These are phyloP conservation scores for Ceuthmochares aereus DNA, from an alignment of 2,113 vertebrate genomes.

Conservation along the genomic window DNA sequence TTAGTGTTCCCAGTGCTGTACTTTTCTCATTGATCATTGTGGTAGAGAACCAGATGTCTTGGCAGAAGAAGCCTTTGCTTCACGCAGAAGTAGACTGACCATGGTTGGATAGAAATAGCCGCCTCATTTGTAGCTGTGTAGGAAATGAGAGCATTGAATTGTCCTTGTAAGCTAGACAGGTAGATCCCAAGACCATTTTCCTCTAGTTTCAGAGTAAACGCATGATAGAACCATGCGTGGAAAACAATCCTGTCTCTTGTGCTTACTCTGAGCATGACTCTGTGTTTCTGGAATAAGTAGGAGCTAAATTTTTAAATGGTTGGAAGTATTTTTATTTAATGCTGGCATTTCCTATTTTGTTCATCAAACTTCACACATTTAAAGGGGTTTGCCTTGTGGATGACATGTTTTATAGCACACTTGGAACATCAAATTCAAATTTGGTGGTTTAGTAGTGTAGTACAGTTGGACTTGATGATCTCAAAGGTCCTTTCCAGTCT, in stretches of 20 bases:
- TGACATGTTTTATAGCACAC: background rate
- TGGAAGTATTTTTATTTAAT: background rate
- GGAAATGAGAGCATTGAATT: background rate
- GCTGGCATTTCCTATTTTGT: background rate
- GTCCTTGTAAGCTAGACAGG: background rate
- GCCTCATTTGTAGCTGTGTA: background rate
- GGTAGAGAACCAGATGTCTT: constrained; percentile 3
- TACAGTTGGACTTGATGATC: no score
- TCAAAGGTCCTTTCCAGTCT: no score
- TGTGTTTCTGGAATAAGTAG: background rate
- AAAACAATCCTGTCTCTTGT: background rate
- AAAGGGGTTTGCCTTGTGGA: background rate
- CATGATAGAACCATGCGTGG: background rate
- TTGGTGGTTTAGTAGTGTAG: no score
- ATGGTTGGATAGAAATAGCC: background rate
- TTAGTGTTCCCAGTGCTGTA: background rate
- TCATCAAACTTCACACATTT: background rate
- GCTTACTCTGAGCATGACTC: background rate
- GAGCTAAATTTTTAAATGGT: background rate
- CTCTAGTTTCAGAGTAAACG: background rate
- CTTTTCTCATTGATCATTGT: background rate
- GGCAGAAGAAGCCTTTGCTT: background rate
- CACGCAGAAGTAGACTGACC: background rate
- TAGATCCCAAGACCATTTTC: background rate
- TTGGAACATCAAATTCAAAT: background rate